Conservation (phyloP, 2,888 invertebrate species). For the Rhyacophila evoluta region DNA sequence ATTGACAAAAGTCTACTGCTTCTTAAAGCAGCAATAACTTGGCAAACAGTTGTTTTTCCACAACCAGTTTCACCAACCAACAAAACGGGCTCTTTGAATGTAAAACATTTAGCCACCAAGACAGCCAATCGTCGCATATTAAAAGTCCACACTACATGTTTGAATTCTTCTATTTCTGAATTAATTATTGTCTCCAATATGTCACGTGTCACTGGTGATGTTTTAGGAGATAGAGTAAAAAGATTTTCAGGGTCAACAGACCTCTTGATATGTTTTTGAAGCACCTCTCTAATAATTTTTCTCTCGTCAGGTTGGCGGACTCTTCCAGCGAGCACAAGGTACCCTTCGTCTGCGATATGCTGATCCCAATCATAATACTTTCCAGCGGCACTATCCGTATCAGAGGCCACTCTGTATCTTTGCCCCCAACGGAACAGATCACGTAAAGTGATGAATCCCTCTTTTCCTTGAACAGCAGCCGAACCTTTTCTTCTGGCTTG, state of each 20-base stretch:
- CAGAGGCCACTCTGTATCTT: slow-evolving; percentile 83
- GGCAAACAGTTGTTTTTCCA: slow-evolving; percentile 97
- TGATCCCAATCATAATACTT: slow-evolving; percentile 95
- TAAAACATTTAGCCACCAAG: slow-evolving; percentile 84
- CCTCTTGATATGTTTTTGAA: slow-evolving; percentile 84
- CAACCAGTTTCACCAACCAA: slow-evolving; percentile 98
- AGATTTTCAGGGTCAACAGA: slow-evolving; percentile 77
- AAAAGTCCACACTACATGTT: slow-evolving; percentile 94
- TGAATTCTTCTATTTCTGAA: slow-evolving; percentile 71
- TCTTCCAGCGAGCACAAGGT: slow-evolving; percentile 91
- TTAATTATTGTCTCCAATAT: slow-evolving; percentile 77
- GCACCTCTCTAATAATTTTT: slow-evolving; percentile 81
- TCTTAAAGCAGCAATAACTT: slow-evolving; percentile 82
- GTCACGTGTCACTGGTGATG: slow-evolving; percentile 81
- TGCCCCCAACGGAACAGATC: slow-evolving; percentile 98
- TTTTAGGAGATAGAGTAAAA: slow-evolving; percentile 76
- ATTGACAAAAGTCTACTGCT: slow-evolving; percentile 80
- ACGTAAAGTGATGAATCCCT: slow-evolving; percentile 92
- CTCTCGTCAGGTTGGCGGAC: slow-evolving; percentile 89
- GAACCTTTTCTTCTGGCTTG: slow-evolving; percentile 86
- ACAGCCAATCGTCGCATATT: slow-evolving; percentile 88
- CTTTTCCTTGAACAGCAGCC: slow-evolving; percentile 91
- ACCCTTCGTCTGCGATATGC: slow-evolving; percentile 96
- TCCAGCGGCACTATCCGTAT: slow-evolving; percentile 68
- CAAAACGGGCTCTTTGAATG: slow-evolving; percentile 93